Evolutionary conservation across 2,113 vertebrate genomes (phyloP).

Genomic region (Psephotus haematonotus): DNA sequence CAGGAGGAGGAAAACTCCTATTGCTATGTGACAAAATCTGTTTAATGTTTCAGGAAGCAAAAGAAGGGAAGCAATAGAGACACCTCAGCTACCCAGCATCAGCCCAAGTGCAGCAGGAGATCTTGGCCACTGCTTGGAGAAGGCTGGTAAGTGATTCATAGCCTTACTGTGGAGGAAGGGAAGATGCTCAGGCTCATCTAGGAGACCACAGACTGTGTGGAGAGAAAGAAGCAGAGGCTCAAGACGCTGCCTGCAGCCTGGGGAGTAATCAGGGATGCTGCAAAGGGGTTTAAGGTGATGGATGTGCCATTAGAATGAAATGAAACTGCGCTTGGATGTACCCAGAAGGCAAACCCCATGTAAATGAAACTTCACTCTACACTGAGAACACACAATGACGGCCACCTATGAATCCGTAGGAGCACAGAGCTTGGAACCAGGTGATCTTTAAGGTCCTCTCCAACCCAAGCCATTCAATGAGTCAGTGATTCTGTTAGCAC

Average conservation of each 20-base stretch:
- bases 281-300: not conserved
- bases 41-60: not conserved
- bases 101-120: not conserved
- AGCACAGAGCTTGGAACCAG: not conserved
- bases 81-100: not conserved
- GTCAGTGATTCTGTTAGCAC: not conserved
- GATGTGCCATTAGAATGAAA: not conserved
- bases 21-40: not conserved
- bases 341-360: not conserved
- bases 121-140: not conserved
- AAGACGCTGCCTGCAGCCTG: not conserved
- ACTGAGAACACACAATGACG: rapidly evolving
- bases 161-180: not conserved
- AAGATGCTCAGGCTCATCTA: not conserved
- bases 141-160: not conserved
- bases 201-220: not conserved
- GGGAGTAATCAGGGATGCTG: not conserved
- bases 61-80: not conserved
- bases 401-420: not conserved
- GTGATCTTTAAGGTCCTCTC: not conserved
- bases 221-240: not conserved
- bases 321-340: not conserved
- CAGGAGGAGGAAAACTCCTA: not conserved
- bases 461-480: not conserved
- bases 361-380: not conserved